Evolutionary conservation across 2,113 vertebrate species (phyloP).

Genomic region (Ptilorrhoa leucosticta): DNA sequence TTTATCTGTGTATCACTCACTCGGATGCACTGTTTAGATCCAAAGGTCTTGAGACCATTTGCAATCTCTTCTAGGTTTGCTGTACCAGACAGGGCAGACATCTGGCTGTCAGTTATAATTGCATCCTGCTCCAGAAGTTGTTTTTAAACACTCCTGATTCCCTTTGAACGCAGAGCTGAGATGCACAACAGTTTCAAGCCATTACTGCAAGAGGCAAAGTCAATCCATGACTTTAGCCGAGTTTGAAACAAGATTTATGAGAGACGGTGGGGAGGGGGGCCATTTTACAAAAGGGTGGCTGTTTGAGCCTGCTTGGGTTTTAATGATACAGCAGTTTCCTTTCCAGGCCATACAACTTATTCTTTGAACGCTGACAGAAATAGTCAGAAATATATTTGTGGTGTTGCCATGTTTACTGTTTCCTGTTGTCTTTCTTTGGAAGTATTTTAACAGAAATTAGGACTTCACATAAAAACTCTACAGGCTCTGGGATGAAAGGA

Average conservation of each 20-base stretch:
- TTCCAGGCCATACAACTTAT: conserved; percentile 30
- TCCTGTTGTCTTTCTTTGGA: conserved; percentile 79
- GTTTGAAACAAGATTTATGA: conserved; percentile 78
- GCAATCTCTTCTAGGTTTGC: conserved; percentile 68
- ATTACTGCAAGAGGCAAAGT: conserved; percentile 64
- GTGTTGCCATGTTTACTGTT: conserved; percentile 76
- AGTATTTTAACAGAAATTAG: conserved; percentile 73
- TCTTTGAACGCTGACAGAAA: conserved; percentile 77
- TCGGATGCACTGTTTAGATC: conserved; percentile 62
- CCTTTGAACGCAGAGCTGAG: conserved; percentile 70
- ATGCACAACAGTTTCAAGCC: conserved; percentile 71
- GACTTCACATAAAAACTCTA: conserved; percentile 56
- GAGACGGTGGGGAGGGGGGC: conserved; percentile 13
- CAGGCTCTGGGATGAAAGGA: conserved; percentile 72
- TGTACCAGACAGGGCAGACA: conserved; percentile 73
- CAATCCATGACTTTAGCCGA: conserved; percentile 58
- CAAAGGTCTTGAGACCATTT: conserved; percentile 70
- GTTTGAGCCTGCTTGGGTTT: conserved; percentile 54
- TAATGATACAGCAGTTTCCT: conserved; percentile 80
- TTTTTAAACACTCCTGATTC: conserved; percentile 72
- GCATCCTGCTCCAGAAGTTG: conserved; percentile 80
- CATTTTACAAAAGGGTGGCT: conserved; percentile 67
- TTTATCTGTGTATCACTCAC: conserved; percentile 69
- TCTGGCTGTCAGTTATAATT: conserved; percentile 82
- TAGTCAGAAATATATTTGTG: conserved; percentile 70